Evolutionary conservation across 2,888 invertebrate species (phyloP), one percentile per base, ranked within the genome.

Genomic region (Campopleginae sp.): DNA sequence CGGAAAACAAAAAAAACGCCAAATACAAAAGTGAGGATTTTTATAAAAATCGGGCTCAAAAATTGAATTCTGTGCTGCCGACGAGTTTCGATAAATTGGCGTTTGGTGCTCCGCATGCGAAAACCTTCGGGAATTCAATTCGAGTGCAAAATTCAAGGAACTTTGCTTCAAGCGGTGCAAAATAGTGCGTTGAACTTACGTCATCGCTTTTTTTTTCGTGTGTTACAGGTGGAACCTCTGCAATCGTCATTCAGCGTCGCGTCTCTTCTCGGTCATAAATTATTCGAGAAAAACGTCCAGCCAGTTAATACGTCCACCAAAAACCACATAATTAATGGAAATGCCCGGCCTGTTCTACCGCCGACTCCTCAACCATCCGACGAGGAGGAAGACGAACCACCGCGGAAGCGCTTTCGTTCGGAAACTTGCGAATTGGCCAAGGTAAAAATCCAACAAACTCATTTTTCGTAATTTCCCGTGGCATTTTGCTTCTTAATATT

Each of bases 351-450:
- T 42, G 86, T 86, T 74, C 87, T 93, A 31, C 93, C 93, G 12
- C 92, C 97, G 80, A 98, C 98, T 3, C 98, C 98, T 0, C 97
- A 98, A 93, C 97, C 97, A 27, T 98, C 98, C 0, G 98, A 98
- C 93, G 97, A 97, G 0, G 98, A 98, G 94, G 96, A 97, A 93
- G 95, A 95, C 88, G 95, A 95, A 92, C 94, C 95, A 42, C 94
- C 94, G 27, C 93, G 93, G 84, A 95, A 95, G 93, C 90, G 94
- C 88, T 89, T 89, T 42, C 93, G 93, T 87, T 90, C 94, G 58
- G 94, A 95, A 90, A 95, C 95, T 92, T 94, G 95, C 89, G 96
- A 96, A 91, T 93, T 95, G 89, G 95, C 95, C 87, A 93, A 93
- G 92, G 94, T 94, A 89, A 91, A 90, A 66, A 27, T 58, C 14